Base-by-base conservation (phyloP, 2,797 vertebrate species). In the Anguilla anguilla region DNA sequence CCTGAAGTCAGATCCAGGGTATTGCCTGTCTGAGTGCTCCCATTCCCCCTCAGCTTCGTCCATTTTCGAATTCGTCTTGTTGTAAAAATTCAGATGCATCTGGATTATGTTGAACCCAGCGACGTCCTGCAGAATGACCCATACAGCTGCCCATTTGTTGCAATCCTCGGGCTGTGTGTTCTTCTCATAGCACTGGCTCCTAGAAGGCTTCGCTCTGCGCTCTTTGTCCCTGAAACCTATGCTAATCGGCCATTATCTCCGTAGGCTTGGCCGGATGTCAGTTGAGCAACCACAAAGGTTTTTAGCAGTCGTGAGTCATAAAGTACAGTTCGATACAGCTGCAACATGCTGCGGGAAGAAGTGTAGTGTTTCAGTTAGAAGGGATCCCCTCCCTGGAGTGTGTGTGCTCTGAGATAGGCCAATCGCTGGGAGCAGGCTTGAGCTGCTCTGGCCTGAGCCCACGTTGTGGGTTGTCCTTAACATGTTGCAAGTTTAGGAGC, bases 241-340 rank as follows among this genome's bases (percentile, higher is more conserved):
- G 9, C 15, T 9, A 77, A 43, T 77, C 35, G 25, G 35, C 35
- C 31, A 39, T 77, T 77, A 77, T 77, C 74, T 39, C 6, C 43
- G 74, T 77, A 84, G 25, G 35, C 39, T 91, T 87, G 86, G 86
- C 91, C 79, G 87, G 55, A 49, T 69, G 59, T 87, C 77, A 49
- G 77, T 82, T 82, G 43, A 82, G 79, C 79, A 51, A n/a, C 79
- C 79, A 51, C 79, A 82, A 25, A 25, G 43, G 79, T 51, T 82
- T 53, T 51, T n/a, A n/a, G 43, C 25, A 1, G 7, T 82, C 25
- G 43, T 82, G 43, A 49, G 46, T 82, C 79, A 82, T 82, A 51
- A 82, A 82, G n/a, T 46, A 25, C 79, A 82, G 79, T 82, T 82
- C 79, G 51, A 46, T n/a, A 82, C 79, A 49, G 79, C 79, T n/a